Evolutionary conservation across 2,797 vertebrate genomes (phyloP).

Genomic region (Propithecus deckenii): DNA sequence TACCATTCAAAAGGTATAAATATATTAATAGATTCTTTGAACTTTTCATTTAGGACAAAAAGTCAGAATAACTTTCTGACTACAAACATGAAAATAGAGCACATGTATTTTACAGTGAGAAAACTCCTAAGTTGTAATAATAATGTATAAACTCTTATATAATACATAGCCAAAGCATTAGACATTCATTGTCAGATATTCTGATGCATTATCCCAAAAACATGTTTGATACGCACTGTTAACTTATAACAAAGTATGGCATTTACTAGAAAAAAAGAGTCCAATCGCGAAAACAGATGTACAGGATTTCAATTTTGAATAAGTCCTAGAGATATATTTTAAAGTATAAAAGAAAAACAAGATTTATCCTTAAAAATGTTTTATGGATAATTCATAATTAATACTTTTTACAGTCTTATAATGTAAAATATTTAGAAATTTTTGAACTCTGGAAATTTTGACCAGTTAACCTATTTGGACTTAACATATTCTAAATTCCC

Average conservation of each 20-base stretch:
- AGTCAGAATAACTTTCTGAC: slow-evolving; percentile 72
- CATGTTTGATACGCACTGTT: neutral
- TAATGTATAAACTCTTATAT: slow-evolving; percentile 36
- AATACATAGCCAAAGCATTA: slow-evolving; percentile 56
- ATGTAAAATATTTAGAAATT: slow-evolving; percentile 76
- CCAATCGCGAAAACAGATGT: slow-evolving; percentile 81
- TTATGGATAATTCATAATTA: slow-evolving; percentile 72
- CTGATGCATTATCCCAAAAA: slow-evolving; percentile 46
- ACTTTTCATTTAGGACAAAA: slow-evolving; percentile 67
- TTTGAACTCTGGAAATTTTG: slow-evolving; percentile 72
- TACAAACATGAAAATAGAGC: slow-evolving; percentile 71
- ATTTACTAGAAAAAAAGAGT: slow-evolving; percentile 70
- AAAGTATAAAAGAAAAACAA: slow-evolving; percentile 80
- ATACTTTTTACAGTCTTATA: slow-evolving; percentile 66
- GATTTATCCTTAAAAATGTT: slow-evolving; percentile 80
- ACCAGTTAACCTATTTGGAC: slow-evolving; percentile 68
- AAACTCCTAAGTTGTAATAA: slow-evolving; percentile 48
- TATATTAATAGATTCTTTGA: slow-evolving; percentile 44
- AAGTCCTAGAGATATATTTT: slow-evolving; percentile 77
- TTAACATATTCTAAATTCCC: slow-evolving; percentile 41
- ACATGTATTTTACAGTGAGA: slow-evolving; percentile 60
- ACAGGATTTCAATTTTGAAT: slow-evolving; percentile 78
- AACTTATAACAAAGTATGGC: slow-evolving; percentile 23
- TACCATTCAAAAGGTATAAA: slow-evolving; percentile 37
- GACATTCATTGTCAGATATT: slow-evolving; percentile 53